Conservation (phyloP, 1,140 invertebrate species). For the Cecropterus lyciades region DNA sequence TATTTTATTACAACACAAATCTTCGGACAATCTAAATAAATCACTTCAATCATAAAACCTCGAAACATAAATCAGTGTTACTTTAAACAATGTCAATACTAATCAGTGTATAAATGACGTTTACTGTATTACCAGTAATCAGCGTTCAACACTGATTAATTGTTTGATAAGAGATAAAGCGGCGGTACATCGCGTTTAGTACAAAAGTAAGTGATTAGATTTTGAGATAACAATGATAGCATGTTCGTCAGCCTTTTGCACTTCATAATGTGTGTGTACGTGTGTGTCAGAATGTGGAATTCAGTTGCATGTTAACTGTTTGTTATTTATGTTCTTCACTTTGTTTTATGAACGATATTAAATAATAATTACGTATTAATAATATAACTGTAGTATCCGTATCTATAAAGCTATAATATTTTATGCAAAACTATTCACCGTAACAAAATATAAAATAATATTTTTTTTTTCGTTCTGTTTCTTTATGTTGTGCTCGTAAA, state of each 20-base stretch:
- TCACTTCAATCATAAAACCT: conserved; percentile 4
- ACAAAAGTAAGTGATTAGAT: conserved; percentile 5
- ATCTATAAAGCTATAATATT: no score
- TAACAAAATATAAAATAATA: no score
- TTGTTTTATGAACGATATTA: no score
- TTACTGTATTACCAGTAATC: conserved; percentile 18
- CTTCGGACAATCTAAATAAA: conserved; percentile 11
- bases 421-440: no score
- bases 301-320: background rate
- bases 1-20: background rate
- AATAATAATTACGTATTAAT: no score
- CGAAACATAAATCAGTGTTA: background rate
- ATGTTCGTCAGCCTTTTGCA: conserved; percentile 1
- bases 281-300: no score
- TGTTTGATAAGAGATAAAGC: conserved; percentile 17
- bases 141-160: conserved; percentile 26
- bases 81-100: conserved; percentile 10
- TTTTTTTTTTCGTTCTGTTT: no score
- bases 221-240: background rate
- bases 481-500: no score
- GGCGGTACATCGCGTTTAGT: background rate
- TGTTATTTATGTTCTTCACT: background rate
- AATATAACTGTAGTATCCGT: no score
- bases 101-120: conserved; percentile 18
- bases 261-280: no score